phyloP scores from a whole-genome alignment of 2,888 invertebrate genomes.

The Venusia cambrica region DNA sequence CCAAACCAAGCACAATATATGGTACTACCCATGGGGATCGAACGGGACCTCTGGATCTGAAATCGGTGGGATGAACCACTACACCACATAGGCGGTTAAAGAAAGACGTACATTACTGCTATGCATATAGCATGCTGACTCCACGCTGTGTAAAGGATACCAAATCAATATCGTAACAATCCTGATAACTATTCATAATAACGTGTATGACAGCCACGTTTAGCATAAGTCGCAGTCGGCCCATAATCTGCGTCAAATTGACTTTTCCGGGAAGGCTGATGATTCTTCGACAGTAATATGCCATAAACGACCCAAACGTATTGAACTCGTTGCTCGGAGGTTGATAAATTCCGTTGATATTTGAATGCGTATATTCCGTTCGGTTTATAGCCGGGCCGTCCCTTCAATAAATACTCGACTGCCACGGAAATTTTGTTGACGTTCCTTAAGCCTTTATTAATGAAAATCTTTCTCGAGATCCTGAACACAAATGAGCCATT shows the following conservation, averaged over 20 bases:
- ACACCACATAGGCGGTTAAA: too few species aligned
- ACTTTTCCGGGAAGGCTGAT: slow-evolving; percentile 75
- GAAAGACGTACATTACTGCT: too few species aligned
- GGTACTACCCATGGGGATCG: too few species aligned
- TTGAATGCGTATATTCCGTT: slow-evolving; percentile 74
- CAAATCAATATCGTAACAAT: slow-evolving; percentile 27
- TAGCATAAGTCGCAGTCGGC: slow-evolving; percentile 58
- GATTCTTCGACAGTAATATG: slow-evolving; percentile 70
- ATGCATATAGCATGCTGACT: too few species aligned
- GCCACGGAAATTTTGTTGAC: slow-evolving; percentile 51
- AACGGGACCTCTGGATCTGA: too few species aligned
- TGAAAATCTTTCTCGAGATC: slow-evolving; percentile 46
- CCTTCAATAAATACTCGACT: slow-evolving; percentile 58
- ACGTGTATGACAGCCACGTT: slow-evolving; percentile 56
- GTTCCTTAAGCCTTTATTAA: slow-evolving; percentile 56
- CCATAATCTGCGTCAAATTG: slow-evolving; percentile 76
- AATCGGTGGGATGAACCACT: too few species aligned
- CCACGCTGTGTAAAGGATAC: too few species aligned
- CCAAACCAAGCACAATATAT: too few species aligned
- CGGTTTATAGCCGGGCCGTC: slow-evolving; percentile 51
- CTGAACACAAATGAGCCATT: slow-evolving; percentile 40
- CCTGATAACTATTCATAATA: slow-evolving; percentile 53
- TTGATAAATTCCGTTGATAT: slow-evolving; percentile 77
- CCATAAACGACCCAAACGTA: slow-evolving; percentile 76
- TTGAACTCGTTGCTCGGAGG: slow-evolving; percentile 66